Evolutionary conservation across 2,797 vertebrate species (phyloP).

Genomic region (Florisuga fusca): DNA sequence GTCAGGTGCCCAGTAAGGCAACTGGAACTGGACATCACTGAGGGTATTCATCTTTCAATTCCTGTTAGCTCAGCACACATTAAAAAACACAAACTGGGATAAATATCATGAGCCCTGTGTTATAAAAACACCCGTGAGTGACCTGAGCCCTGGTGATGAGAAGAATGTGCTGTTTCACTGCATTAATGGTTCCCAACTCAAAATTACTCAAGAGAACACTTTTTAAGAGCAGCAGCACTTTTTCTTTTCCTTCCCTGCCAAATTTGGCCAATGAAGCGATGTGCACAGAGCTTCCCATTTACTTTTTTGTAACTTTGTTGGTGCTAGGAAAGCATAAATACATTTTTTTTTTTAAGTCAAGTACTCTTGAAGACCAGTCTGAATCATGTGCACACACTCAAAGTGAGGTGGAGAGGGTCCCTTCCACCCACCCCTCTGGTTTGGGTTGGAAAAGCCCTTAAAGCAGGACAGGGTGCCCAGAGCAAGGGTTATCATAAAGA

Average conservation of each 20-base stretch:
- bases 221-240: background rate
- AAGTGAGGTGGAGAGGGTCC: background rate
- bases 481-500: too few relatives aligned
- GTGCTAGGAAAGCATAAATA: background rate
- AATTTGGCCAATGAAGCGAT: background rate
- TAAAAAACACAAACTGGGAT: background rate
- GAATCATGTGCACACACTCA: accelerated
- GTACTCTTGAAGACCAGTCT: background rate
- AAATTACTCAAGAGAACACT: background rate
- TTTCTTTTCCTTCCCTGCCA: background rate
- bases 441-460: background rate
- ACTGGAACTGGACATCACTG: accelerated
- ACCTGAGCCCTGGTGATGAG: background rate
- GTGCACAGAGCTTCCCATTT: background rate
- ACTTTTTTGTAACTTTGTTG: background rate
- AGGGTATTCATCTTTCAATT: background rate
- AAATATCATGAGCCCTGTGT: background rate
- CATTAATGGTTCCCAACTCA: background rate
- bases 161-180: background rate
- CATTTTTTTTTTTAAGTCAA: background rate
- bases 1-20: background rate
- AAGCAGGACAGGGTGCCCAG: too few relatives aligned
- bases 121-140: background rate
- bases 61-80: background rate
- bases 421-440: background rate